Evolutionary conservation across 1,140 invertebrate genomes (phyloP), one percentile per base, ranked within the genome.

Genomic region (Octopus sinensis): DNA sequence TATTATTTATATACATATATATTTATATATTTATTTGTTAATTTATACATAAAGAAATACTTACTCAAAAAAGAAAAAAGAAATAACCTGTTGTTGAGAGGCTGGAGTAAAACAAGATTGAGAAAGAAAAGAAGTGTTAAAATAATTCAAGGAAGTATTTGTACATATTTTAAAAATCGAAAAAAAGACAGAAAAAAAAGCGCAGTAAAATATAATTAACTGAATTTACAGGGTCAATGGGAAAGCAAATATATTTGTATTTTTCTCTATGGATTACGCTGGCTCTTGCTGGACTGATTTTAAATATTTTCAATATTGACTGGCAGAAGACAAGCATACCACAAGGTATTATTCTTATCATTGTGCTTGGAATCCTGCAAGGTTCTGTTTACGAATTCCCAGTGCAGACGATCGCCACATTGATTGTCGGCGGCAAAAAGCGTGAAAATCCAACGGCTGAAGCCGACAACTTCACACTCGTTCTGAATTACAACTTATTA

Each of bases 401-500:
- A 0, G 82, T 87, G 17, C 85, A 86, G 83, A 88, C 88, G 10
- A 84, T 88, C 0, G 82, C 85, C 0, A 89, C 88, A 10, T 82
- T 88, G 10, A 56, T 88, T 4, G 80, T 88, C 23, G 87, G 87
- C 43, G 87, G 88, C 4, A 81, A 86, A 52, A 83, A 80, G 43
- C 77, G 87, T 53, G 54, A 85, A 68, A 83, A 81, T 53, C 54
- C 79, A 54, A 83, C 56, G 51, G 84, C 82, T 0, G 53, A 53
- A 17, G 80, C 81, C 43, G 84, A 86, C 23, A 82, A 85, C 54
- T 80, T 88, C 10, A 87, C 87, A 0, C 51, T 88, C 9, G 73
- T 88, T n/a, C 76, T 89, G 13, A 89, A 88, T 78, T 89, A 89
- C 81, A 89, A 89, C 80, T 80, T 89, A 4, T 78, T 89, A 54